Percentiles rank a stretch among this genome's conserved stretches.
Evolutionary conservation across 2,888 invertebrate genomes (phyloP).

Genomic region (Eupelmus urozonus): DNA sequence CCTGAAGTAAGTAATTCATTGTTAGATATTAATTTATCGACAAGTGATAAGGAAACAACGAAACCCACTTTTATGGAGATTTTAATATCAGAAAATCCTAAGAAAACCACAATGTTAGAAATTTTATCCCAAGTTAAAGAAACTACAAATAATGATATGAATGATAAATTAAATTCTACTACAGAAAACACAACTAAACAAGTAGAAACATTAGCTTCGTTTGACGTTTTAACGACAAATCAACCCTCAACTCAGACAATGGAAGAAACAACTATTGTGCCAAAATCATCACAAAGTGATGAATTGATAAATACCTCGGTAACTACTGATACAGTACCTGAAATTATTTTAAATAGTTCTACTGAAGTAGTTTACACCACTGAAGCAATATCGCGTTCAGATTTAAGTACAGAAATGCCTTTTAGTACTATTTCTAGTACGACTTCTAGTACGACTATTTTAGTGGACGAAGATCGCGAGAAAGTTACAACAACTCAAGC

Average conservation of each 20-base stretch:
- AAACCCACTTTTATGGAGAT: constrained; percentile 39
- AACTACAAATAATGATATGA: constrained; percentile 26
- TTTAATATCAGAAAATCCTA: constrained; percentile 30
- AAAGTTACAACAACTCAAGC: constrained; percentile 2
- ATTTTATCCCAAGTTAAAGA: constrained; percentile 53
- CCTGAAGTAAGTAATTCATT: constrained; percentile 55
- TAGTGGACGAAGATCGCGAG: constrained; percentile 5
- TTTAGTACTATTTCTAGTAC: too few relatives aligned
- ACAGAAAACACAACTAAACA: constrained; percentile 25
- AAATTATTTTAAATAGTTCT: constrained; percentile 4
- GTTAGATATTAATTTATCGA: constrained; percentile 42
- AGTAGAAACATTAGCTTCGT: constrained; percentile 13
- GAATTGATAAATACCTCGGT: background rate
- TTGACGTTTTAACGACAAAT: constrained; percentile 19
- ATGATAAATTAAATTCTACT: constrained; percentile 7
- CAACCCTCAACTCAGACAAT: background rate
- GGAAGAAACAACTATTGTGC: background rate
- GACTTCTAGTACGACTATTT: background rate
- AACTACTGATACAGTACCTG: constrained; percentile 22
- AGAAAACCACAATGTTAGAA: constrained; percentile 38
- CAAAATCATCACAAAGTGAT: background rate
- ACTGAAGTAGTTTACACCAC: background rate
- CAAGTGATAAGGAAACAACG: constrained; percentile 51
- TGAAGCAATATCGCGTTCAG: constrained; percentile 2
- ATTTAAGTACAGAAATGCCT: constrained; percentile 1